phyloP scores from a whole-genome alignment of 2,797 vertebrate genomes.

The Euphonia xanthogaster region DNA sequence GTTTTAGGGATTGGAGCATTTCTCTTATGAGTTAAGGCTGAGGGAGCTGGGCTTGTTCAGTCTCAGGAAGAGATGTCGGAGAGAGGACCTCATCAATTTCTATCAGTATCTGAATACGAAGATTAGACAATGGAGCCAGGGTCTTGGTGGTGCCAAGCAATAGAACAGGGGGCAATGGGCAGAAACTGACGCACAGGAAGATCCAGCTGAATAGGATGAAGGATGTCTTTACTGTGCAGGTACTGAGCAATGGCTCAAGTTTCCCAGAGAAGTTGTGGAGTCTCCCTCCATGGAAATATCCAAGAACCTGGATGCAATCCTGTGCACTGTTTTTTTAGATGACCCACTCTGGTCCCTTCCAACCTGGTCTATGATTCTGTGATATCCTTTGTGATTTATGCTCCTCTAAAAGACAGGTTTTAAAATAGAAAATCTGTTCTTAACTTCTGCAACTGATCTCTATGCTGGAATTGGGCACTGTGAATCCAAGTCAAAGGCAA shows the following conservation, averaged over 20 bases:
- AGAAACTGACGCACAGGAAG: background rate
- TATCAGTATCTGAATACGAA: background rate
- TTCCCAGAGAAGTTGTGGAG: background rate
- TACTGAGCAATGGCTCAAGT: background rate
- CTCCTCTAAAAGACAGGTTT: background rate
- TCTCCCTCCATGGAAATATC: background rate
- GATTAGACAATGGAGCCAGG: background rate
- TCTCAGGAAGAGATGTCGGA: background rate
- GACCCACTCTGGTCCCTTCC: background rate
- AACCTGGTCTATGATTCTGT: background rate
- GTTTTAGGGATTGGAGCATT: background rate
- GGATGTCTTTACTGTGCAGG: background rate
- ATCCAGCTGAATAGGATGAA: background rate
- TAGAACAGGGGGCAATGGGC: too few species aligned
- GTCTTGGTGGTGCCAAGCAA: background rate
- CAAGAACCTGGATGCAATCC: background rate
- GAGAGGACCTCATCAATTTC: background rate
- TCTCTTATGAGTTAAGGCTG: background rate
- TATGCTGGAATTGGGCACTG: fast-evolving
- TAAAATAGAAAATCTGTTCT: background rate
- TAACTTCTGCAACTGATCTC: background rate
- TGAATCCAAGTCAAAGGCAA: background rate
- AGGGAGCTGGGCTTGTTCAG: background rate
- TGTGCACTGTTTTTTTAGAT: background rate
- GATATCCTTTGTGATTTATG: background rate